Evolutionary conservation across 2,888 invertebrate species (phyloP), one percentile per base, ranked within the genome.

Genomic region (Hoplodrina ambigua): DNA sequence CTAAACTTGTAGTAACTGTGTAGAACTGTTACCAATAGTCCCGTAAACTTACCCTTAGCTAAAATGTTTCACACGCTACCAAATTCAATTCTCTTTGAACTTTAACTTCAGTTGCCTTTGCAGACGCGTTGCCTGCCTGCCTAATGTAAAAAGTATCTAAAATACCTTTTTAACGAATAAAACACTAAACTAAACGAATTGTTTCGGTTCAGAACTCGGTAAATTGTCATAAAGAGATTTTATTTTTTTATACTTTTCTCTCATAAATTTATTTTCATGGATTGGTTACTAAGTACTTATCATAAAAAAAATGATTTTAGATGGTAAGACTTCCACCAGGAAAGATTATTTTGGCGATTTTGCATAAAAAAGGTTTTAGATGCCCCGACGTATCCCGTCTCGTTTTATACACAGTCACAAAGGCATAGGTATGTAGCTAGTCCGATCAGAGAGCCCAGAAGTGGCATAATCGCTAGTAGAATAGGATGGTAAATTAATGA

Each of bases 61-160:
- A 72, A 78, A 75, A 73, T 70, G 67, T 75, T 69, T 74, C 72
- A 68, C 61, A 55, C 54, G 49, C 58, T 20, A 52, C 68, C 71
- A 78, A 84, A 84, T 79, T 84, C 72, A 80, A 84, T 84, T 84
- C 69, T 54, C 57, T 76, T 75, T 73, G 41, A 83, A 84, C 65
- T 75, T 83, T 80, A 66, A 37, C 67, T 54, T 55, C 25, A 68
- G 64, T 54, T 50, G 19, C 63, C 65, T 72, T 73, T 63, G 41
- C 17, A 56, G 53, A 49, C 37, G 49, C 64, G 75, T 64, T 71
- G 56, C 69, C 61, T 81, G 72, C 68, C 55, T 80, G 20, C 49
- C 13, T 67, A 54, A 73, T 74, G 56, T 60, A 33, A 33, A 52
- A 73, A 65, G 6, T 46, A 5, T n/a, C 49, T 33, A 13, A 41